Base-by-base conservation (phyloP, 2,888 invertebrate genomes). In the Proisotoma minuta region DNA sequence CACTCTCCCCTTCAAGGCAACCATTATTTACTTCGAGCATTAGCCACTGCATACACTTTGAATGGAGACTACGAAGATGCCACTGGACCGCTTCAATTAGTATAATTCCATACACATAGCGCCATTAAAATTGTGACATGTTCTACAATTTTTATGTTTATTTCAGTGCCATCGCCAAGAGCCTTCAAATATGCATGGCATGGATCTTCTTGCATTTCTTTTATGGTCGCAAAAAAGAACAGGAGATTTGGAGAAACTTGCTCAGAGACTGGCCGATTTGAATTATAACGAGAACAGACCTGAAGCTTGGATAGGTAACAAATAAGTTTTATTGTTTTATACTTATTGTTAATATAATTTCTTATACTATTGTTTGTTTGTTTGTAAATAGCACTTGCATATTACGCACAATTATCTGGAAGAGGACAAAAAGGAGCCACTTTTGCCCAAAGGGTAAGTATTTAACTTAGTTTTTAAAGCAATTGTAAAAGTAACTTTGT, bases 1-100 rank as follows among this genome's bases (percentile, higher is more conserved):
- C 81, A 82, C 57, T 83, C 84, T 40, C 77, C 81, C 53, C 78
- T 90, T 34, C 82, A 84, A 67, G 85, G 87, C 75, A 89, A 88
- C 77, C 82, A 83, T 39, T 81, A 83, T 66, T 77, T 89, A 43
- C 78, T 89, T 60, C 82, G 85, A 1, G 82, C 84, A 51, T 83
- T 89, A 75, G 90, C 88, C 0, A 85, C 87, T 76, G 85, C 87
- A 58, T 84, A 86, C 73, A 85, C 87, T 75, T 85, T 84, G 73
- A 81, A 85, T 70, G 89, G 89, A 5, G 86, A 88, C 72, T 84
- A 84, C 70, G 80, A 81, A 43, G 84, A 84, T 73, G 87, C 90
- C 0, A 78, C 87, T 49, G 66, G 74, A 26, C 76, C 77, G 22
- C 76, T 81, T 29, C 77, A 39, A 24, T 20, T 39, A 40, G 54